Conservation (phyloP, 1,140 invertebrate genomes). For the Drosophila serrata region DNA sequence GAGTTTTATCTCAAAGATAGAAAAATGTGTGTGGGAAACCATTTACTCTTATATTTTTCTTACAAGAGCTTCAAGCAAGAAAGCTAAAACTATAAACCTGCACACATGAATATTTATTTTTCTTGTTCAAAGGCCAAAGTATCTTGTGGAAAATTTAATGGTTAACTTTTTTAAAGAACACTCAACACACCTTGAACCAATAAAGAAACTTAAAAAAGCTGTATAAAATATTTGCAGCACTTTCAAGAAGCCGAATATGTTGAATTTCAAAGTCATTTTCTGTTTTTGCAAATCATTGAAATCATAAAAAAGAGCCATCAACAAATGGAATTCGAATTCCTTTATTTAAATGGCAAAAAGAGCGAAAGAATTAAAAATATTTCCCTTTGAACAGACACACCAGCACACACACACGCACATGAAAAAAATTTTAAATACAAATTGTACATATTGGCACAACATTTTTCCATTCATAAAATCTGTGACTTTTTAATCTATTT, state of each 20-base stretch:
- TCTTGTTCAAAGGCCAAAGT: not conserved
- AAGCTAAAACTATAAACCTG: not conserved
- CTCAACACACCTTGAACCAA: not conserved
- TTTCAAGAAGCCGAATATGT: not conserved
- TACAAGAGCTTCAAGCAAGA: not conserved
- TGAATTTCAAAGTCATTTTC: not conserved
- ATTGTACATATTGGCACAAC: conserved; percentile 27
- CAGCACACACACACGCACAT: conserved; percentile 15
- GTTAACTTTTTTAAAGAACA: not conserved
- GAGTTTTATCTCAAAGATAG: not conserved
- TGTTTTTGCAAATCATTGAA: conserved; percentile 7
- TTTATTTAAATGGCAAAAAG: conserved; percentile 2
- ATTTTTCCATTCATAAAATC: conserved; percentile 25
- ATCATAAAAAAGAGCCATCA: conserved; percentile 5
- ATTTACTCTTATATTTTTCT: not conserved
- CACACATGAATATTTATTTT: conserved; percentile 2
- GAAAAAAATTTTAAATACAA: conserved; percentile 16
- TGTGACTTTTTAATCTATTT: conserved; percentile 31
- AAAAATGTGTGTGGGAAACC: not conserved
- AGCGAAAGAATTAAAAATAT: conserved; percentile 28
- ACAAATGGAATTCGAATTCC: conserved; percentile 34
- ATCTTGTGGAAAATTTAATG: not conserved
- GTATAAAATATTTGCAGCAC: conserved; percentile 3
- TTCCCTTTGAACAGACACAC: conserved; percentile 17
- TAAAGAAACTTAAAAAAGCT: not conserved